Evolutionary conservation across 2,797 vertebrate species (phyloP), one percentile per base, ranked within the genome.

Genomic region (Pseudotriccus pelzelni): DNA sequence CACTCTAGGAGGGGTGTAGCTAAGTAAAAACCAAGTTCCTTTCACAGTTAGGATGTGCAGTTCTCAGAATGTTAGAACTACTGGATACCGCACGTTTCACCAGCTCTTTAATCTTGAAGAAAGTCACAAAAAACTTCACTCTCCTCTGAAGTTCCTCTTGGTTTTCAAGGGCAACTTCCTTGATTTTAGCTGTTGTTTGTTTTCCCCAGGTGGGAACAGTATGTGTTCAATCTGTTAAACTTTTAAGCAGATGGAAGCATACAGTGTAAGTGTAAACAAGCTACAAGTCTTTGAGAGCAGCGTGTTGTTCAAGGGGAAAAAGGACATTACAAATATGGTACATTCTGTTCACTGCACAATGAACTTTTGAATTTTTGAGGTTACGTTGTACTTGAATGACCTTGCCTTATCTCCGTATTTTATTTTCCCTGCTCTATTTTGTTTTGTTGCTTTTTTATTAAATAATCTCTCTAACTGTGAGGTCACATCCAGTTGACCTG

Each of bases 311-410:
- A 52, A 36, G 41, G 52, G 22, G 11, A 53, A 72, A 34, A 78
- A 67, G 1, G 19, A n/a, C 20, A 9, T 28, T 27, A 14, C 84
- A 90, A 49, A 68, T 68, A 62, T 27, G 66, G 28, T 81, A 12
- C 60, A 44, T 93, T 89, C 66, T 74, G 56, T 85, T 94, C 16
- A 28, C 73, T 91, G 79, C 89, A 56, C n/a, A 81, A 64, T 82
- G 79, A 91, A 86, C 58, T 80, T 89, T 5, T 83, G 92, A 93
- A 49, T 79, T 80, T 89, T 88, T 89, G 69, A 90, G 76, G 84
- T 87, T 10, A 93, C 89, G 36, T 34, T 58, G 10, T 66, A 50
- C 55, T 60, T 80, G 30, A 86, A 41, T 72, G 56, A 37, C 47
- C 91, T 79, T 63, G n/a, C n/a, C 25, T 90, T 87, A 77, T 87